phyloP scores from a whole-genome alignment of 2,113 vertebrate species.

The Epinephelus cyanopodus region DNA sequence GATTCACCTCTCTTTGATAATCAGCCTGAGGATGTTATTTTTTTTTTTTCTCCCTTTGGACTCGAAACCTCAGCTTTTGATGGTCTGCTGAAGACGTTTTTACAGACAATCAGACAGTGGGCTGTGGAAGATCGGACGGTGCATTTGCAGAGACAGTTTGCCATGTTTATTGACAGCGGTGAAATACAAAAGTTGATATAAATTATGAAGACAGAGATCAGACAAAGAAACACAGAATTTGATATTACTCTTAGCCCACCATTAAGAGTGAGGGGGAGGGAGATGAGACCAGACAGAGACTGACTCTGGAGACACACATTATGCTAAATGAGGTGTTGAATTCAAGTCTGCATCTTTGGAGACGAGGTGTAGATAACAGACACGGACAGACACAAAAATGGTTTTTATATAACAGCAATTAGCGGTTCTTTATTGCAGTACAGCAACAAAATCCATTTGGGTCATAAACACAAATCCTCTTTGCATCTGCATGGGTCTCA shows the following conservation, averaged over 20 bases:
- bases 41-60: too few relatives aligned
- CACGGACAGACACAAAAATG: background rate
- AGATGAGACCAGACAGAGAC: background rate
- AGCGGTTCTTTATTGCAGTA: background rate
- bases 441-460: background rate
- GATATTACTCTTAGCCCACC: background rate
- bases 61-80: constrained; percentile 19
- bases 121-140: background rate
- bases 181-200: background rate
- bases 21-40: background rate
- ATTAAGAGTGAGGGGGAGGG: background rate
- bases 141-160: background rate
- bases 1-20: constrained; percentile 25
- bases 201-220: background rate
- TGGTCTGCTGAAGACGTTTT: constrained; percentile 20
- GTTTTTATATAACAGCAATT: background rate
- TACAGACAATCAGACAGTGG: background rate
- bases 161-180: background rate
- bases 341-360: background rate
- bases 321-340: background rate
- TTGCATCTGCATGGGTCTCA: background rate
- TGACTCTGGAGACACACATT: background rate
- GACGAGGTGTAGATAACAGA: background rate
- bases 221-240: background rate
- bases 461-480: background rate